A percentile compares a stretch with the other conserved stretches of the same genome.
Conservation (phyloP, 2,888 invertebrate genomes). For the Idaea aversata region DNA sequence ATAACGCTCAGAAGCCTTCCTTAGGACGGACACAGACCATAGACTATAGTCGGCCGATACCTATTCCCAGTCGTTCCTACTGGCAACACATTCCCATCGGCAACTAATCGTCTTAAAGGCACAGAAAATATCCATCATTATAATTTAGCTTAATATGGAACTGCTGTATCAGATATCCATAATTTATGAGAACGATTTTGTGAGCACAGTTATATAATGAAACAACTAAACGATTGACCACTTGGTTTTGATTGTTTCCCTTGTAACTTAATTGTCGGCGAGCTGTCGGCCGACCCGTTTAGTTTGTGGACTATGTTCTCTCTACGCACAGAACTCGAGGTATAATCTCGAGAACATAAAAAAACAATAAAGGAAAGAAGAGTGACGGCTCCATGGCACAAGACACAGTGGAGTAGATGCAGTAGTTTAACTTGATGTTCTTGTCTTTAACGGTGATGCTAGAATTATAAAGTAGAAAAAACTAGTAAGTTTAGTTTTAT, state of each 20-base stretch:
- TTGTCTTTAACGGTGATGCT: not conserved
- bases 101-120: too few relatives aligned
- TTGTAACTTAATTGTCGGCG: not conserved
- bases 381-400: conserved; percentile 41
- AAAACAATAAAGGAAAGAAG: conserved; percentile 64
- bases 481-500: too few relatives aligned
- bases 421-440: conserved; percentile 20
- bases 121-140: too few relatives aligned
- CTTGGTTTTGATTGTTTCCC: not conserved
- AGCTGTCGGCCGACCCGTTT: not conserved
- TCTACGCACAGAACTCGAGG: conserved; percentile 16
- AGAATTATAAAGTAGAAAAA: not conserved
- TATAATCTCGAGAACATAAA: conserved; percentile 39
- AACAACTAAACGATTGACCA: not conserved
- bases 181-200: too few relatives aligned
- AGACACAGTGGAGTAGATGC: conserved; percentile 13
- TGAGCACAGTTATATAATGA: too few relatives aligned
- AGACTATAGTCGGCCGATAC: not conserved
- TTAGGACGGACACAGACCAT: not conserved
- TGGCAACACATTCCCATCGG: too few relatives aligned
- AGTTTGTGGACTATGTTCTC: not conserved
- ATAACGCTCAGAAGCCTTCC: conserved; percentile 20
- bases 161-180: too few relatives aligned
- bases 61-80: too few relatives aligned
- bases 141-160: too few relatives aligned